These are phyloP conservation scores for Triplophysa dalaica DNA, from an alignment of 2,113 vertebrate genomes.

Conservation along the genomic window DNA sequence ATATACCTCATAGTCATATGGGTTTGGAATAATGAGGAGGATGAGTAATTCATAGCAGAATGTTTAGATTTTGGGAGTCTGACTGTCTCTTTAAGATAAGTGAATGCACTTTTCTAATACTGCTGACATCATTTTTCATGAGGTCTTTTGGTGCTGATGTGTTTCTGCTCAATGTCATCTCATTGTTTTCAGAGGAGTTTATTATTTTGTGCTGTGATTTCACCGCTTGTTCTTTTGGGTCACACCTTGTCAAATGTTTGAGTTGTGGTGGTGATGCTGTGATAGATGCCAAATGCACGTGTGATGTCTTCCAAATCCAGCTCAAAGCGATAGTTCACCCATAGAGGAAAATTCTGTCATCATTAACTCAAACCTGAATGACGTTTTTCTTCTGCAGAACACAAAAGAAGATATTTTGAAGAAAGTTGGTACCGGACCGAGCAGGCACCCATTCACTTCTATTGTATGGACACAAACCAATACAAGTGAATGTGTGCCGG, in stretches of 20 bases:
- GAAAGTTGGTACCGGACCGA: too few species aligned
- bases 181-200: not conserved
- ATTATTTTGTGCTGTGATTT: not conserved
- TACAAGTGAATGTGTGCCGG: too few species aligned
- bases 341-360: too few species aligned
- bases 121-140: not conserved
- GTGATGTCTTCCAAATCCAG: not conserved
- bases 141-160: not conserved
- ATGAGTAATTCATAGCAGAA: too few species aligned
- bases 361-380: not conserved
- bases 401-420: too few species aligned
- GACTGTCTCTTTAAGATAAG: too few species aligned
- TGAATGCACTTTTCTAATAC: too few species aligned
- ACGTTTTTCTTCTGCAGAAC: not conserved
- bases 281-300: not conserved
- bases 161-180: not conserved
- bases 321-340: not conserved
- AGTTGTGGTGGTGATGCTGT: not conserved
- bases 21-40: too few species aligned
- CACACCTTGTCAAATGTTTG: slow-evolving; percentile 3
- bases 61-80: too few species aligned
- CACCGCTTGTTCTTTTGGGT: not conserved
- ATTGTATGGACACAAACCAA: too few species aligned
- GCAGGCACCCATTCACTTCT: too few species aligned
- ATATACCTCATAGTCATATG: too few species aligned